Conservation (phyloP, 2,113 vertebrate genomes). For the Pipra filicauda region DNA sequence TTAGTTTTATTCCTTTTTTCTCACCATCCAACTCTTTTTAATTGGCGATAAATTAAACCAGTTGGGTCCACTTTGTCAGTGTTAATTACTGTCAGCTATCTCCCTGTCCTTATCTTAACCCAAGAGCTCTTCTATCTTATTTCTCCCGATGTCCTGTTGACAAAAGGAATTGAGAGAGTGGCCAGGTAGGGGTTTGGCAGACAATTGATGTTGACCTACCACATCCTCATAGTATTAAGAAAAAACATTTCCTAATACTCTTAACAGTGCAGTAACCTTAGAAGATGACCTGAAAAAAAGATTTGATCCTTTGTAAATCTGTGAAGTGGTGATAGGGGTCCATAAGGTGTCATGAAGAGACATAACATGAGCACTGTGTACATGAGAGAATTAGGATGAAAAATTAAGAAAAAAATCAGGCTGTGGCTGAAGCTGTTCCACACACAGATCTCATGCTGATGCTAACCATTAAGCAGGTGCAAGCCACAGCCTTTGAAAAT, state of each 20-base stretch:
- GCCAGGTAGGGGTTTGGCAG: not conserved
- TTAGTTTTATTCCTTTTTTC: rapidly evolving
- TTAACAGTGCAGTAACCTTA: not conserved
- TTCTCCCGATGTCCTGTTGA: not conserved
- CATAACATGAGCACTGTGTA: not conserved
- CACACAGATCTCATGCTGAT: not conserved
- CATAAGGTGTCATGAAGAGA: not conserved
- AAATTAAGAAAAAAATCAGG: not conserved
- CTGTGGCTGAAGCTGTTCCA: not conserved
- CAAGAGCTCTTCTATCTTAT: not conserved
- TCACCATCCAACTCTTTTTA: not conserved
- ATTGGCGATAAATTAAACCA: not conserved
- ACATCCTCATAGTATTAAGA: not conserved
- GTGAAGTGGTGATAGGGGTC: not conserved
- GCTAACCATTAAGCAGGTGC: not conserved
- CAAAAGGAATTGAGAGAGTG: not conserved
- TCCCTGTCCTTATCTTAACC: not conserved
- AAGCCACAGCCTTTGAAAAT: not conserved
- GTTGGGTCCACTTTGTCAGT: not conserved
- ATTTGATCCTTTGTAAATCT: not conserved
- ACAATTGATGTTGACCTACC: not conserved
- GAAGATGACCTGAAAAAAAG: not conserved
- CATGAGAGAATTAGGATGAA: not conserved
- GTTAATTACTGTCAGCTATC: rapidly evolving
- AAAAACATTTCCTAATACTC: not conserved